Evolutionary conservation across 1,140 invertebrate genomes (phyloP).

Genomic region (Tyrophagus putrescentiae): DNA sequence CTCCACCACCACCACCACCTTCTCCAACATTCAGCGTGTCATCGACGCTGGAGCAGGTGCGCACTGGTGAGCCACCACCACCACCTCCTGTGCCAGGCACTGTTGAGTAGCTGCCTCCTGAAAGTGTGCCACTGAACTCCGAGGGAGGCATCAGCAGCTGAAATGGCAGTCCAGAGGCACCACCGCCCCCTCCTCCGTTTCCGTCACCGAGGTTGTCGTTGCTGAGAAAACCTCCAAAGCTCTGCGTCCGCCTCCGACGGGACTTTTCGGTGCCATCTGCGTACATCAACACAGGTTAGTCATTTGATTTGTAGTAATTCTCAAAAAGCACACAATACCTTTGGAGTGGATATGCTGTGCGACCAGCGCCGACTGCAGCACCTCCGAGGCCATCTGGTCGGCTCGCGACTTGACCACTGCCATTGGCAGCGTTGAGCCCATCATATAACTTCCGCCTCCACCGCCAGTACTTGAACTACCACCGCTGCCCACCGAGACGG

Average conservation of each 20-base stretch:
- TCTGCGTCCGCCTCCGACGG: slow-evolving; percentile 4
- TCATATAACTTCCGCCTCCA: too few relatives aligned
- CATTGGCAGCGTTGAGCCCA: too few relatives aligned
- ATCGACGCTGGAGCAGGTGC: slow-evolving; percentile 1
- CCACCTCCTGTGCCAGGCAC: background rate
- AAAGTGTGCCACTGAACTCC: background rate
- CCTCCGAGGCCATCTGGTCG: too few relatives aligned
- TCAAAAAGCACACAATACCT: too few relatives aligned
- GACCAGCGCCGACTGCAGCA: too few relatives aligned
- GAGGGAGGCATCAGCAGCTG: background rate
- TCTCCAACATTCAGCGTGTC: background rate
- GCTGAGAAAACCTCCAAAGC: slow-evolving; percentile 16
- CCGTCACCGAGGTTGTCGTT: background rate
- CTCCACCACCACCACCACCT: background rate
- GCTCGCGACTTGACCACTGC: too few relatives aligned
- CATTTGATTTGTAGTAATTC: too few relatives aligned
- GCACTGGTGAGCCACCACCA: background rate
- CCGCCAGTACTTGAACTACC: too few relatives aligned
- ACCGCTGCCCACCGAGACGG: too few relatives aligned
- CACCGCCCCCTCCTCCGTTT: background rate
- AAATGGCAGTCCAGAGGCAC: background rate
- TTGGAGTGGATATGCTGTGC: too few relatives aligned
- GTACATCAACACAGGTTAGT: too few relatives aligned
- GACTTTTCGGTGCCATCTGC: too few relatives aligned
- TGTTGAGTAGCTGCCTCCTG: background rate